Evolutionary conservation across 1,140 invertebrate genomes (phyloP).

Genomic region (Ips nitidus): DNA sequence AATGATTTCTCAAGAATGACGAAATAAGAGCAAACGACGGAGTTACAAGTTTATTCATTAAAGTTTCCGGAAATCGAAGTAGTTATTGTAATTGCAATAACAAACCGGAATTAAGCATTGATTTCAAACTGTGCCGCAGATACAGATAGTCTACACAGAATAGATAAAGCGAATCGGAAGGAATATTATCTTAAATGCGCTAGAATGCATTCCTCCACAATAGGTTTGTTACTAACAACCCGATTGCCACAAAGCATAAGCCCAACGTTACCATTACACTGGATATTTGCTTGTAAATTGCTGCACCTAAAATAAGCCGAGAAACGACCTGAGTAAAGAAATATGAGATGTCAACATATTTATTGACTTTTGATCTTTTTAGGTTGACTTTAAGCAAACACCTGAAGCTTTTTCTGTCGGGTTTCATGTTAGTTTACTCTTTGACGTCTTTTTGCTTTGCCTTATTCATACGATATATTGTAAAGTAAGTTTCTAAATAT

Average conservation of each 20-base stretch:
- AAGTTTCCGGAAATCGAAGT: conserved; percentile 29
- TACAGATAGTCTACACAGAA: conserved; percentile 32
- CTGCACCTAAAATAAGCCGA: too few relatives aligned
- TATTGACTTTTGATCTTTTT: conserved; percentile 28
- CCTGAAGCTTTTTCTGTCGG: neutral
- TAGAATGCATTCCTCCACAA: conserved; percentile 25
- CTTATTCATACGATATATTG: too few relatives aligned
- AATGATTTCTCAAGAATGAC: neutral
- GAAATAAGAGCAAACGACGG: conserved; percentile 2
- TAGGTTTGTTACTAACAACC: conserved; percentile 34
- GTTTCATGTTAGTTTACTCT: neutral
- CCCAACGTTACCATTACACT: neutral
- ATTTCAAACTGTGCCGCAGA: conserved; percentile 30
- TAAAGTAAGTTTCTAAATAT: too few relatives aligned
- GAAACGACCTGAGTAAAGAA: conserved; percentile 3
- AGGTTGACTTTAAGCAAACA: conserved; percentile 20
- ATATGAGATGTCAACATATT: conserved; percentile 25
- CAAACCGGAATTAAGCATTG: conserved; percentile 34
- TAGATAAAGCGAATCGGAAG: conserved; percentile 34
- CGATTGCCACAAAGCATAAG: conserved; percentile 21
- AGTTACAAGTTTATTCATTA: conserved; percentile 33
- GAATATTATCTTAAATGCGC: conserved; percentile 37
- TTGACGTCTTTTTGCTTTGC: neutral
- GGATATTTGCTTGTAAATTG: too few relatives aligned
- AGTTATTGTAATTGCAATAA: conserved; percentile 33